Conservation (phyloP, 2,888 invertebrate genomes). For the Heliconius ethilla region DNA sequence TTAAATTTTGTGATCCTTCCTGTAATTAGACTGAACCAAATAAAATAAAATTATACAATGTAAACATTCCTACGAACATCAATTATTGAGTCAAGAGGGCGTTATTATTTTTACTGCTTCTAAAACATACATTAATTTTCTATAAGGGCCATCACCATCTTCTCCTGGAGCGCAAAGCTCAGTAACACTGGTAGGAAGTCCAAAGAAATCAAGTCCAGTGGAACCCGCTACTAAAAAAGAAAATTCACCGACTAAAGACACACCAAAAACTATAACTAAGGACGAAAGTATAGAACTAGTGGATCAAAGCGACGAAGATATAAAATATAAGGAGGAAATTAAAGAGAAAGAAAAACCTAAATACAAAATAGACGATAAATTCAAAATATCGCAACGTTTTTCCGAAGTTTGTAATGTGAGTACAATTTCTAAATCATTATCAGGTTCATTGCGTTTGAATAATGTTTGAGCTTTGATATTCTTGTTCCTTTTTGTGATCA, state of each 20-base stretch:
- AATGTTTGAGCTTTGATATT: not conserved
- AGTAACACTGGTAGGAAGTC: slow-evolving; percentile 86
- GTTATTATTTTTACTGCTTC: not conserved
- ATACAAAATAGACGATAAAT: slow-evolving; percentile 70
- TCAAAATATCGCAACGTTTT: slow-evolving; percentile 75
- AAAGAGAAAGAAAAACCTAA: slow-evolving; percentile 68
- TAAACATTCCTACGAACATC: too few species aligned
- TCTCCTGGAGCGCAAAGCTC: slow-evolving; percentile 89
- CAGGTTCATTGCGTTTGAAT: not conserved
- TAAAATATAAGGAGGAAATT: slow-evolving; percentile 66
- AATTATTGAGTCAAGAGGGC: too few species aligned
- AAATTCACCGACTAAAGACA: slow-evolving; percentile 61
- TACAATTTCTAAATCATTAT: not conserved
- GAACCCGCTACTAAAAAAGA: slow-evolving; percentile 55
- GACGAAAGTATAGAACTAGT: slow-evolving; percentile 76
- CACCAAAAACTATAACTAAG: slow-evolving; percentile 63
- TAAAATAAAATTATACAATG: too few species aligned
- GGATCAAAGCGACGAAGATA: slow-evolving; percentile 74
- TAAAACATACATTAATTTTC: not conserved
- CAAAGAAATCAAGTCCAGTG: slow-evolving; percentile 66
- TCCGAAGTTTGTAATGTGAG: slow-evolving; percentile 64
- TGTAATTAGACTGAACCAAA: too few species aligned
- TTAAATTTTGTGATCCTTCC: too few species aligned
- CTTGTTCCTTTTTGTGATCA: too few species aligned
- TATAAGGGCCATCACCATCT: slow-evolving; percentile 79